Conservation (phyloP, 2,888 invertebrate genomes). For the Spicauda simplicius region DNA sequence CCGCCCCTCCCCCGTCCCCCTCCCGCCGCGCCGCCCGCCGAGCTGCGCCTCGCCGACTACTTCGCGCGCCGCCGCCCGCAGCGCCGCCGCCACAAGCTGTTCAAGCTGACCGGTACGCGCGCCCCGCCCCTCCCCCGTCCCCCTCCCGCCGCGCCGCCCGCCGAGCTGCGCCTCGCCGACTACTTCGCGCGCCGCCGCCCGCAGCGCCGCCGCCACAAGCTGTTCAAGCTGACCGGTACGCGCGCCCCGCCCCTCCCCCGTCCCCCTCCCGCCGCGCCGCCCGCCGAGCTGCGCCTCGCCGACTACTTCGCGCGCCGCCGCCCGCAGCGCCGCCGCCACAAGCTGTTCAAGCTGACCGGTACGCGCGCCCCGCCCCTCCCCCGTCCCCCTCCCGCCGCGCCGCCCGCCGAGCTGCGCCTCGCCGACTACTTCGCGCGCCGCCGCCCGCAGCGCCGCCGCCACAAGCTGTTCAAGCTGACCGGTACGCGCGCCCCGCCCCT, state of each 20-base stretch:
- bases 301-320: constrained; percentile 74
- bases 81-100: constrained; percentile 61
- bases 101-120: constrained; percentile 62
- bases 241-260: neutral
- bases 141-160: constrained; percentile 42
- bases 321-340: constrained; percentile 59
- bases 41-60: constrained; percentile 60
- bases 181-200: constrained; percentile 72
- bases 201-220: constrained; percentile 58
- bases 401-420: constrained; percentile 50
- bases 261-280: constrained; percentile 35
- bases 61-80: constrained; percentile 69
- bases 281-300: constrained; percentile 51
- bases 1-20: too few relatives aligned
- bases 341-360: constrained; percentile 68
- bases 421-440: constrained; percentile 73
- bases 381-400: constrained; percentile 19
- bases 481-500: too few relatives aligned
- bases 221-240: constrained; percentile 66
- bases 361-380: constrained; percentile 26
- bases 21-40: constrained; percentile 46
- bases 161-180: constrained; percentile 56
- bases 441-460: constrained; percentile 59
- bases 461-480: constrained; percentile 71
- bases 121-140: too few relatives aligned